A percentile compares a stretch with the other conserved stretches of the same genome.
Evolutionary conservation across 1,140 invertebrate genomes (phyloP).

Genomic region (Homalodisca vitripennis): DNA sequence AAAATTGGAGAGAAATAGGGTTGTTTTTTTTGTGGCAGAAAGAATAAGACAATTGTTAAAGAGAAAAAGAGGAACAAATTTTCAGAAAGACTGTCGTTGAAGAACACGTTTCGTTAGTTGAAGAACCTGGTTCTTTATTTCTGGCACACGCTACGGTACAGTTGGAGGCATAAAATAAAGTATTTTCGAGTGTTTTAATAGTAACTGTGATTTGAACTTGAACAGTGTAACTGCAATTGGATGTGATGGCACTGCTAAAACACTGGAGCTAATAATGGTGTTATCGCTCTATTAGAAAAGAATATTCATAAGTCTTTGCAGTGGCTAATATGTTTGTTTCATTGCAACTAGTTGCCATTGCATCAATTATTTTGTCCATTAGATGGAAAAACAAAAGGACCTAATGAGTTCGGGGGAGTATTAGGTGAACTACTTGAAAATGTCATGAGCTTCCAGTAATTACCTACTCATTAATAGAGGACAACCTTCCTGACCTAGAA

Average conservation of each 20-base stretch:
- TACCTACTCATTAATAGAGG: not conserved
- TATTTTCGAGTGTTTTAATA: not conserved
- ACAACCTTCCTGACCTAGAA: not conserved
- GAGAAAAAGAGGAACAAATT: not conserved
- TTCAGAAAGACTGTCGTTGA: not conserved
- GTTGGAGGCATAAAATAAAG: not conserved
- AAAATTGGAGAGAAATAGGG: not conserved
- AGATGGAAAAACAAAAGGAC: not conserved
- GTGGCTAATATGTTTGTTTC: not conserved
- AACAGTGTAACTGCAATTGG: not conserved
- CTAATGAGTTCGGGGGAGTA: not conserved
- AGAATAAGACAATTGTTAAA: not conserved
- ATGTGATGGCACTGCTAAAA: not conserved
- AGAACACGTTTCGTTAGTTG: not conserved
- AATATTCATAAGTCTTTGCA: not conserved
- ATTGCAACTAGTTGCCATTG: not conserved
- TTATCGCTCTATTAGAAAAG: not conserved
- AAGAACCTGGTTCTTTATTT: not conserved
- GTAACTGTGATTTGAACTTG: not conserved
- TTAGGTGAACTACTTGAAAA: not conserved
- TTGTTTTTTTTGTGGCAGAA: not conserved
- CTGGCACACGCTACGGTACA: not conserved
- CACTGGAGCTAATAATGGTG: not conserved
- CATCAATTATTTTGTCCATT: not conserved
- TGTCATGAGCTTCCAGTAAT: not conserved